Evolutionary conservation across 2,888 invertebrate genomes (phyloP).

Genomic region (Diaphora mendica): DNA sequence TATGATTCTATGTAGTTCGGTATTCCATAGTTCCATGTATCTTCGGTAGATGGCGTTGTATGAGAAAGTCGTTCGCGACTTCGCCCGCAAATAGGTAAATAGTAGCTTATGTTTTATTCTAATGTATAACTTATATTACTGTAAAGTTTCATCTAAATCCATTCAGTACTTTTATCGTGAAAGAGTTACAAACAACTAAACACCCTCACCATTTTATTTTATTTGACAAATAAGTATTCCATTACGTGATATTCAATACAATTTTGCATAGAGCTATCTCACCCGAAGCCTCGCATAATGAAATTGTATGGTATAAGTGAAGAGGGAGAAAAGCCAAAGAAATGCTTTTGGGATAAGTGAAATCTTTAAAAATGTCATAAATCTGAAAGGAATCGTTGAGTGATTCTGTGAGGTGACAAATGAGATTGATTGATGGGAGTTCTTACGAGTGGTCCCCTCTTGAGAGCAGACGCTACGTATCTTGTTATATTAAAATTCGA

Average conservation of each 20-base stretch:
- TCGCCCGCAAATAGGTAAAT: too few relatives aligned
- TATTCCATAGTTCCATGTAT: too few relatives aligned
- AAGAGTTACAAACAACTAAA: too few relatives aligned
- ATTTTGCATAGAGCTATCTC: not conserved
- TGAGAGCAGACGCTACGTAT: not conserved
- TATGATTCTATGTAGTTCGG: too few relatives aligned
- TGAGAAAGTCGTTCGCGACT: too few relatives aligned
- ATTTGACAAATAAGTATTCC: not conserved
- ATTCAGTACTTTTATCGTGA: too few relatives aligned
- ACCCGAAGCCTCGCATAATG: not conserved
- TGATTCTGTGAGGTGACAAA: not conserved
- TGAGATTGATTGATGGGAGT: not conserved
- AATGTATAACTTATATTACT: too few relatives aligned
- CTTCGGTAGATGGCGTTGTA: too few relatives aligned
- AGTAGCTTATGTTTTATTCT: too few relatives aligned
- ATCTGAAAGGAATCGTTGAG: not conserved
- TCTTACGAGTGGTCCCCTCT: not conserved
- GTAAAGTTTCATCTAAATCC: too few relatives aligned
- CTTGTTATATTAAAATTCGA: not conserved
- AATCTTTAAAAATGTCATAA: constrained; percentile 9
- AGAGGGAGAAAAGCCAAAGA: not conserved
- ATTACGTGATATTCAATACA: not conserved
- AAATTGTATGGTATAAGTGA: constrained; percentile 1
- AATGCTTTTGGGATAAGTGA: not conserved
- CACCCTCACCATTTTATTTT: not conserved